A percentile compares a stretch with the other conserved stretches of the same genome.
phyloP scores from a whole-genome alignment of 2,113 vertebrate genomes.

The Lota lota region DNA sequence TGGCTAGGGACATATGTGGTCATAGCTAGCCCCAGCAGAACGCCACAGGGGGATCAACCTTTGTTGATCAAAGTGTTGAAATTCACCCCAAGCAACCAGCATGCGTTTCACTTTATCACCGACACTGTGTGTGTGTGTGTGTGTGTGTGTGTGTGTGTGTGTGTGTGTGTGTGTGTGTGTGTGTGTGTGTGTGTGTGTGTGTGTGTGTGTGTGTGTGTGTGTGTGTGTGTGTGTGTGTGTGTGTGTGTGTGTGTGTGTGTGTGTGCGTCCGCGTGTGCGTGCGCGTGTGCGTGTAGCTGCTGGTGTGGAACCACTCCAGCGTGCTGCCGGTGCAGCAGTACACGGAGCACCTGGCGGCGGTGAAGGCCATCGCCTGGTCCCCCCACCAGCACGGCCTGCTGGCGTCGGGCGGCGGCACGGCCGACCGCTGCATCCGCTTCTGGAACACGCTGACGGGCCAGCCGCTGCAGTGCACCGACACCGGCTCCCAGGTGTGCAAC shows the following conservation, averaged over 20 bases:
- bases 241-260: neutral
- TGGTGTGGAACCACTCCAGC: slow-evolving; percentile 97
- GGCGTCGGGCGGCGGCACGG: slow-evolving; percentile 91
- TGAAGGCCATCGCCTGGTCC: slow-evolving; percentile 98
- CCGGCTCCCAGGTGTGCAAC: slow-evolving; percentile 97
- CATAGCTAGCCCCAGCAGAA: no score
- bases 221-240: no score
- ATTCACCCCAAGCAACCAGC: no score
- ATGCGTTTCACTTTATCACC: no score
- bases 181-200: no score
- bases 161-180: no score
- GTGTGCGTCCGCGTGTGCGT: neutral
- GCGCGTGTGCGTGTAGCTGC: slow-evolving; percentile 70
- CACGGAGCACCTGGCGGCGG: slow-evolving; percentile 94
- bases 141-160: no score
- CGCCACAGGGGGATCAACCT: no score
- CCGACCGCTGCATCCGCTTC: slow-evolving; percentile 97
- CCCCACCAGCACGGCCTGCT: slow-evolving; percentile 95
- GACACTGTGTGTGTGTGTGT: no score
- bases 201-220: no score
- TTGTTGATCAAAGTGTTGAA: no score
- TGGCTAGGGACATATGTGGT: no score
- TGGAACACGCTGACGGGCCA: slow-evolving; percentile 98
- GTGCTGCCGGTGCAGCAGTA: slow-evolving; percentile 94
- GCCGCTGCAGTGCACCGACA: slow-evolving; percentile 95